A percentile compares a stretch with the other conserved stretches of the same genome.
phyloP scores from a whole-genome alignment of 2,113 vertebrate species.

The Semicossyphus pulcher region DNA sequence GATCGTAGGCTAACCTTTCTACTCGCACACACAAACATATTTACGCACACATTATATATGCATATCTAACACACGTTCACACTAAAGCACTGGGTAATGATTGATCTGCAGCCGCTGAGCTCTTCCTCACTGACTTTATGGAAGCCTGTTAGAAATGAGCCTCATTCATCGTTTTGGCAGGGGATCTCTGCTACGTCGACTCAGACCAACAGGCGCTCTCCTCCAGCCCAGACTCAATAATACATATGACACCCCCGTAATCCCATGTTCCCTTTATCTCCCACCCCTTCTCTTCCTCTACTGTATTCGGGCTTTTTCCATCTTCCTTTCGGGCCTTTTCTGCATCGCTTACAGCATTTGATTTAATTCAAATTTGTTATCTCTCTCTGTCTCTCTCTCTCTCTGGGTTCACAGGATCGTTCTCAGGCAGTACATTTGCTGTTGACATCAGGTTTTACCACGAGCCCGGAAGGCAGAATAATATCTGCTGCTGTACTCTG shows the following conservation, averaged over 20 bases:
- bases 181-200: slow-evolving; percentile 36
- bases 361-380: slow-evolving; percentile 57
- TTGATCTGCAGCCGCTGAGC: slow-evolving; percentile 50
- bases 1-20: neutral
- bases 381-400: slow-evolving; percentile 16
- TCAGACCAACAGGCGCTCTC: slow-evolving; percentile 20
- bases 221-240: slow-evolving; percentile 65
- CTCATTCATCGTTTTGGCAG: slow-evolving; percentile 70
- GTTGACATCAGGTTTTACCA: slow-evolving; percentile 60
- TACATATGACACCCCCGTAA: slow-evolving; percentile 66
- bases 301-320: slow-evolving; percentile 16
- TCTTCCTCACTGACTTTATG: slow-evolving; percentile 46
- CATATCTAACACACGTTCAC: neutral
- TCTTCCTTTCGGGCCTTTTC: slow-evolving; percentile 26
- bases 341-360: slow-evolving; percentile 31
- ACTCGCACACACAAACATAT: neutral
- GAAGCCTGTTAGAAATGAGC: slow-evolving; percentile 63
- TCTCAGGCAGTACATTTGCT: slow-evolving; percentile 51
- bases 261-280: slow-evolving; percentile 49
- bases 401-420: slow-evolving; percentile 45
- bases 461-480: slow-evolving; percentile 22
- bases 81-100: slow-evolving; percentile 30
- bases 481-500: slow-evolving; percentile 2
- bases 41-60: neutral
- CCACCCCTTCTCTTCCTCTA: slow-evolving; percentile 2